phyloP scores from a whole-genome alignment of 2,113 vertebrate genomes.

The Hyperoodon ampullatus region DNA sequence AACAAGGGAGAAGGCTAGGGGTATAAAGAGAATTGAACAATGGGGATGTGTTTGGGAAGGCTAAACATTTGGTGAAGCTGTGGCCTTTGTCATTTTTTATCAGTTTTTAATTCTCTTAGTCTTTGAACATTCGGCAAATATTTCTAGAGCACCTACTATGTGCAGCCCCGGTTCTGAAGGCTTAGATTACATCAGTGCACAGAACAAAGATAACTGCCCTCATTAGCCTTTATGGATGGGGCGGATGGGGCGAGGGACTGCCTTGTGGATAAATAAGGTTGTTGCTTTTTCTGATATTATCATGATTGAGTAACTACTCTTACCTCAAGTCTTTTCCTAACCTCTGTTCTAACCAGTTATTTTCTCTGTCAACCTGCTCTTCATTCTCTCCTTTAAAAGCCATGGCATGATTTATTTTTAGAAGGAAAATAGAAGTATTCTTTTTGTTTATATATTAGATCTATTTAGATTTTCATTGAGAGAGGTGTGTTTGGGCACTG shows the following conservation, averaged over 20 bases:
- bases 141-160: background rate
- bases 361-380: background rate
- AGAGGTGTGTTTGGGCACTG: background rate
- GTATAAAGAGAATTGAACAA: constrained; percentile 51
- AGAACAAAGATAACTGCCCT: constrained; percentile 7
- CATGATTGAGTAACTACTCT: background rate
- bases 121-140: background rate
- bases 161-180: background rate
- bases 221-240: background rate
- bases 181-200: background rate
- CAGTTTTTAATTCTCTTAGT: background rate
- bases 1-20: background rate
- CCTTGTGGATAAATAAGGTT: background rate
- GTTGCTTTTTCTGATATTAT: background rate
- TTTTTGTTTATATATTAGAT: constrained; percentile 44
- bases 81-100: background rate
- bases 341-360: background rate
- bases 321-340: background rate
- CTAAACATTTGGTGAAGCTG: background rate
- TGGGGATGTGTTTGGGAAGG: constrained; percentile 6
- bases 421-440: background rate
- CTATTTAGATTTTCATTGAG: background rate
- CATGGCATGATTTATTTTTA: background rate
- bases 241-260: background rate
- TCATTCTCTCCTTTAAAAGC: background rate